These are phyloP conservation scores for Encarsia formosa DNA, from an alignment of 2,888 invertebrate genomes.

Conservation along the genomic window DNA sequence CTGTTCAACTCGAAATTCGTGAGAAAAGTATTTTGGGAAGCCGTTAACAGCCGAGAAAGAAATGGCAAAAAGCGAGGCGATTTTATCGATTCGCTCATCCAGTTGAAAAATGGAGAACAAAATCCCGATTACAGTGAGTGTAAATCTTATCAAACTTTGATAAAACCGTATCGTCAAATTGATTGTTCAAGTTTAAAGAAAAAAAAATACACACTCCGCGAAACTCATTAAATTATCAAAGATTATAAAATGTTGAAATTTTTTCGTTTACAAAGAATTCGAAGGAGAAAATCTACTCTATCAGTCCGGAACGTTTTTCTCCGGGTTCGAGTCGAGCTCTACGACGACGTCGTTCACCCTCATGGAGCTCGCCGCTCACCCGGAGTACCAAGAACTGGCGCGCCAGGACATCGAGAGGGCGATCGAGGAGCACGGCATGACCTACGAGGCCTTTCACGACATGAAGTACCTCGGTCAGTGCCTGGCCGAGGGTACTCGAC, in stretches of 20 bases:
- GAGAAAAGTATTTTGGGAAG: conserved; percentile 41
- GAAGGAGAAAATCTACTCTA: conserved; percentile 43
- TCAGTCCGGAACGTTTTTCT: conserved; percentile 46
- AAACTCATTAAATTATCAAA: too few relatives aligned
- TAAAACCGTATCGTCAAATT: too few relatives aligned
- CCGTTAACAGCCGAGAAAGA: conserved; percentile 38
- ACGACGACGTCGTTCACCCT: conserved; percentile 40
- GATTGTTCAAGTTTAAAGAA: too few relatives aligned
- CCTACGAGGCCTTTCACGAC: conserved; percentile 42
- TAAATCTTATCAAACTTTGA: too few relatives aligned
- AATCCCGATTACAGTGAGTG: conserved; percentile 42
- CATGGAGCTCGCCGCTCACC: conserved; percentile 40
- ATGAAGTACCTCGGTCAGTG: conserved; percentile 45
- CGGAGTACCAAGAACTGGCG: conserved; percentile 35
- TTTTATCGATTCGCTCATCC: conserved; percentile 42
- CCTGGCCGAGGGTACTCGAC: conserved; percentile 40
- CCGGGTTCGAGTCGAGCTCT: conserved; percentile 46
- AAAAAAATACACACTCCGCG: too few relatives aligned
- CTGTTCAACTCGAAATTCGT: conserved; percentile 41
- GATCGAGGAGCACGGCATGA: conserved; percentile 38
- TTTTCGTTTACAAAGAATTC: too few relatives aligned
- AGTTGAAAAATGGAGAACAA: conserved; percentile 42
- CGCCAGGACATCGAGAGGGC: conserved; percentile 37
- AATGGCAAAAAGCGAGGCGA: conserved; percentile 40
- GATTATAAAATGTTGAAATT: too few relatives aligned